Evolutionary conservation across 2,888 invertebrate genomes (phyloP), one percentile per base, ranked within the genome.

Genomic region (Nymphalis c-album): DNA sequence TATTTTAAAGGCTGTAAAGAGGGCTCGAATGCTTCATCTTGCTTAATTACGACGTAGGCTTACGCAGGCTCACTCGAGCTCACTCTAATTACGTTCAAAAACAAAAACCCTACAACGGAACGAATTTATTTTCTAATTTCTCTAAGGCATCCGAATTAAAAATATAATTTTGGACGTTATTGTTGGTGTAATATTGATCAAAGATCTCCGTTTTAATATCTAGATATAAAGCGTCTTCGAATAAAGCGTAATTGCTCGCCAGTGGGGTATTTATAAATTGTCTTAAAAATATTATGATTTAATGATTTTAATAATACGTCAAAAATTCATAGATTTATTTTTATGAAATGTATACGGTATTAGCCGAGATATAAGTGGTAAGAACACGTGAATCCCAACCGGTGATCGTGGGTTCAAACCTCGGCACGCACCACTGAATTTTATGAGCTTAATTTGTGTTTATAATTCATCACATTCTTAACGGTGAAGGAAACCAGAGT

Each of bases 11-110:
- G 80, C 81, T 85, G 83, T 80, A 84, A 84, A 84, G 81, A 80
- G 80, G 75, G 80, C 79, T 75, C 76, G 81, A 80, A 81, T 77
- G 83, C 78, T 86, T 78, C 84, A 79, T 89, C 88, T 88, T 86
- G 82, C 86, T 87, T 91, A 90, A 90, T 91, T 89, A 91, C 87
- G 82, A 80, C 76, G 76, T 79, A 72, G 80, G 83, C 86, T 85
- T 80, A 83, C 78, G 74, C 70, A 68, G 78, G 80, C 83, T 80
- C 82, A 78, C 77, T 77, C 78, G 75, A 77, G 86, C 86, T 85
- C 81, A 84, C 83, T 85, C 86, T 91, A 90, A 91, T 91, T 90
- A 89, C 87, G 81, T 81, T 83, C 81, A 85, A 86, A 90, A 90
- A 88, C 85, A 88, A 89, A 87, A 85, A 81, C 70, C 80, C 83